phyloP scores from a whole-genome alignment of 35 echinoderm and acorn worm genomes.

The Acanthaster planci region DNA sequence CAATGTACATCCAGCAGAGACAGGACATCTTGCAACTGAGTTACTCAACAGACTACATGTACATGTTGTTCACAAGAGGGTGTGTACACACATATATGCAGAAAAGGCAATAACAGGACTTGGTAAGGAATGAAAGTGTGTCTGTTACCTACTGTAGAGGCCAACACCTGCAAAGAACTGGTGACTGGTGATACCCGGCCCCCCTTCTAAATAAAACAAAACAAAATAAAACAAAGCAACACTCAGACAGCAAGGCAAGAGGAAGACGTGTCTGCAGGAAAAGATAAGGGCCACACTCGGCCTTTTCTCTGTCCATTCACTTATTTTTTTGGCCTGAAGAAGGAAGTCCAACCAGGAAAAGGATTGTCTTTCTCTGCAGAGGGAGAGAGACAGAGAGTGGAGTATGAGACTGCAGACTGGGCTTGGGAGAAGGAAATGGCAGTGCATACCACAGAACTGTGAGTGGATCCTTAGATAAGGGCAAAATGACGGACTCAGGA shows the following conservation, averaged over 20 bases:
- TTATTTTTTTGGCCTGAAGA: background rate
- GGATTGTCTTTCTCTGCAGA: slow-evolving; percentile 13
- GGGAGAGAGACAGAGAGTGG: background rate
- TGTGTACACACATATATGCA: too few relatives aligned
- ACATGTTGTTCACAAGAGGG: too few relatives aligned
- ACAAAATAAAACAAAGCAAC: background rate
- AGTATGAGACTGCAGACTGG: background rate
- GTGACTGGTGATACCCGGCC: background rate
- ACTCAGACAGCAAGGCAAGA: background rate
- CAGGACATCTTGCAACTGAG: too few relatives aligned
- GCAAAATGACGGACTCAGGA: background rate
- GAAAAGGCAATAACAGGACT: too few relatives aligned
- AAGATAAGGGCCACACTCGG: slow-evolving; percentile 8
- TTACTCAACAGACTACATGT: too few relatives aligned
- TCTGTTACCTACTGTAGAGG: background rate
- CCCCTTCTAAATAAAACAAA: background rate
- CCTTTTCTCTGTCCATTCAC: background rate
- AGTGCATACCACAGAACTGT: background rate
- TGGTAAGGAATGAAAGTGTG: background rate
- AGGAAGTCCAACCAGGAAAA: slow-evolving; percentile 25
- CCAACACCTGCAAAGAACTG: slow-evolving; percentile 10
- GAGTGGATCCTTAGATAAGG: background rate
- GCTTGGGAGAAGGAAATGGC: background rate
- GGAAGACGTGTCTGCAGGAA: slow-evolving; percentile 19
- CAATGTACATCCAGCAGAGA: too few relatives aligned